A percentile compares a stretch with the other conserved stretches of the same genome.
phyloP scores from a whole-genome alignment of 2,888 invertebrate species.

The Petrolisthes manimaculis region DNA sequence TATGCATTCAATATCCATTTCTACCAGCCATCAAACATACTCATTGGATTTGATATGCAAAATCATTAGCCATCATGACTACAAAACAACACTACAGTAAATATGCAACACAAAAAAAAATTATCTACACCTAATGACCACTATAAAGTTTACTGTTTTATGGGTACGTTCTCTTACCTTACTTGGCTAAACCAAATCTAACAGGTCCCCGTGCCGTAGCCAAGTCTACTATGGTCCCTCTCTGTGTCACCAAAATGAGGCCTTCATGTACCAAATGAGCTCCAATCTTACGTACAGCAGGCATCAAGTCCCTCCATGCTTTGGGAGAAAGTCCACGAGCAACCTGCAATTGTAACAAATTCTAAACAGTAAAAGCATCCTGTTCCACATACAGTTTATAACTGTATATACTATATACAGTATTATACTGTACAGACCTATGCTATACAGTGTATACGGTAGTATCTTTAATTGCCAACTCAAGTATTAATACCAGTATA shows the following conservation, averaged over 20 bases:
- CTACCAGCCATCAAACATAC: too few relatives aligned
- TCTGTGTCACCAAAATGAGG: constrained; percentile 49
- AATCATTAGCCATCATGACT: too few relatives aligned
- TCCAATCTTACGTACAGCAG: constrained; percentile 45
- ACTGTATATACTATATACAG: background rate
- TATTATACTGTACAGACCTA: background rate
- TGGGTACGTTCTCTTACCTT: constrained; percentile 12
- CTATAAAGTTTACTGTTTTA: too few relatives aligned
- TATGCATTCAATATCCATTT: too few relatives aligned
- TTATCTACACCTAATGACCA: too few relatives aligned
- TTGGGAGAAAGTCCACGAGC: constrained; percentile 52
- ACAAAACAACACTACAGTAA: too few relatives aligned
- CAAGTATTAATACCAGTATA: too few relatives aligned
- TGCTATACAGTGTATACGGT: background rate
- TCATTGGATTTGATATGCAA: too few relatives aligned
- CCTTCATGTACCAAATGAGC: constrained; percentile 45
- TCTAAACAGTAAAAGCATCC: background rate
- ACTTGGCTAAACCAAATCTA: constrained; percentile 47
- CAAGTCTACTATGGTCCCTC: constrained; percentile 51
- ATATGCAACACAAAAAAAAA: too few relatives aligned
- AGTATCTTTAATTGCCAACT: too few relatives aligned
- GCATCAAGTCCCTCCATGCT: constrained; percentile 53
- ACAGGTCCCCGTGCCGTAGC: constrained; percentile 45
- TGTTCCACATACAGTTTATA: background rate
- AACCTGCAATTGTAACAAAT: constrained; percentile 26